Evolutionary conservation across 2,113 vertebrate genomes (phyloP), one percentile per base, ranked within the genome.

Genomic region (Channa maculata): DNA sequence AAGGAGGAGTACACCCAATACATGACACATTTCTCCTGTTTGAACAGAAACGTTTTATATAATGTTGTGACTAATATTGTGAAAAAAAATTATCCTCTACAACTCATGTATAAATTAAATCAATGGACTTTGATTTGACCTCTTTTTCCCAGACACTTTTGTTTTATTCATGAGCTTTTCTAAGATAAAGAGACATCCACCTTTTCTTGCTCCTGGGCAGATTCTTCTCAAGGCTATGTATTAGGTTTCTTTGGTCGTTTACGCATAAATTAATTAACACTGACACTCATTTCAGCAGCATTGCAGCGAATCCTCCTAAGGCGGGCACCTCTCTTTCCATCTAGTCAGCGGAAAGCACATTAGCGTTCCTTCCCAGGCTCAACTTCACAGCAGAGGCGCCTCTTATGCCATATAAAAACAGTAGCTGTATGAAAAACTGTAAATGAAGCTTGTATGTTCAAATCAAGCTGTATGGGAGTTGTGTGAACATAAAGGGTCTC

Each of bases 321-420:
- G 85, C 78, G 49, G 49, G 43, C 67, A 64, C 65, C 77, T 80
- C 77, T 79, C 78, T 82, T 91, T 91, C 81, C 79, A 87, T 77
- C 76, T 43, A 81, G 85, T 93, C 88, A 92, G 89, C 86, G 74
- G 74, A 91, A 89, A 85, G 80, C 61, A 65, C 76, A 62, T 84
- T 79, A 39, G 66, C 81, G 74, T 66, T 78, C 33, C 64, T 77
- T 82, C 76, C 45, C 34, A 5, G 45, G 75, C 53, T 80, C 57
- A 64, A 72, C 72, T 87, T 81, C 75, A 58, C 63, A 75, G 77
- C 71, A 45, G 52, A 49, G 46, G 39, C 65, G 34, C 51, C 54
- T 52, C 66, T 61, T 64, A 67, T 50, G 54, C 7, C 14, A 10
- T 11, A 45, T 63, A 54, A 59, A 24, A 24, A 24, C 24, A 24